Percentiles rank a stretch among this genome's conserved stretches.
phyloP scores from a whole-genome alignment of 2,888 invertebrate genomes.

The Plutella xylostella region DNA sequence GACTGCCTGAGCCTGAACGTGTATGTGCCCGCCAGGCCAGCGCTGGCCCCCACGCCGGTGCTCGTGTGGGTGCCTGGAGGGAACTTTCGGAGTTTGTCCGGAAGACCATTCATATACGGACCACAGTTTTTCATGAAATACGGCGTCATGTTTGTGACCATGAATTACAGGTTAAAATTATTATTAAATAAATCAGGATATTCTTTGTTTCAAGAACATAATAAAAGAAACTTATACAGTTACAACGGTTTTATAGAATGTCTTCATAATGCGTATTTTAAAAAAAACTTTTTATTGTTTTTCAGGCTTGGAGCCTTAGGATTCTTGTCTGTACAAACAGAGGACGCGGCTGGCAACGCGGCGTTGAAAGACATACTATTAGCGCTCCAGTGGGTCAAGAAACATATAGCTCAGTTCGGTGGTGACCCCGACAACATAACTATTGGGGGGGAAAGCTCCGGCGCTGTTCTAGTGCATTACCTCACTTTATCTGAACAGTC shows the following conservation, averaged over 20 bases:
- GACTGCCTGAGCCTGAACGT: constrained; percentile 27
- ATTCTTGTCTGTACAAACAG: constrained; percentile 28
- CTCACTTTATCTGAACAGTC: constrained; percentile 29
- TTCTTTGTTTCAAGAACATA: no score
- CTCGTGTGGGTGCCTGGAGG: constrained; percentile 34
- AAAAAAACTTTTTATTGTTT: no score
- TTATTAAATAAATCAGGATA: no score
- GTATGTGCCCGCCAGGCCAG: constrained; percentile 24
- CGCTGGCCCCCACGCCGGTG: constrained; percentile 22
- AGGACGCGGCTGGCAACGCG: constrained; percentile 31
- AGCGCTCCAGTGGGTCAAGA: constrained; percentile 30
- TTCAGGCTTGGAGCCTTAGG: constrained; percentile 36
- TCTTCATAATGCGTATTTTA: no score
- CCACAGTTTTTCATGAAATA: constrained; percentile 29
- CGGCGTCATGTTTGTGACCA: constrained; percentile 32
- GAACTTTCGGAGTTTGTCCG: constrained; percentile 23
- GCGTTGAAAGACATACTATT: constrained; percentile 33
- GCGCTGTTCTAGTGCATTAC: constrained; percentile 29
- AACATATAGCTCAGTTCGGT: constrained; percentile 30
- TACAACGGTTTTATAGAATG: no score
- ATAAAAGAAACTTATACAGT: no score
- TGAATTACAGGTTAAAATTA: constrained; percentile 41
- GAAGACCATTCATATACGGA: constrained; percentile 24
- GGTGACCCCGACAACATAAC: constrained; percentile 29
- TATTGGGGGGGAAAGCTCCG: constrained; percentile 34